Evolutionary conservation across 1,140 invertebrate species (phyloP).

Genomic region (Magallana ariakensis): DNA sequence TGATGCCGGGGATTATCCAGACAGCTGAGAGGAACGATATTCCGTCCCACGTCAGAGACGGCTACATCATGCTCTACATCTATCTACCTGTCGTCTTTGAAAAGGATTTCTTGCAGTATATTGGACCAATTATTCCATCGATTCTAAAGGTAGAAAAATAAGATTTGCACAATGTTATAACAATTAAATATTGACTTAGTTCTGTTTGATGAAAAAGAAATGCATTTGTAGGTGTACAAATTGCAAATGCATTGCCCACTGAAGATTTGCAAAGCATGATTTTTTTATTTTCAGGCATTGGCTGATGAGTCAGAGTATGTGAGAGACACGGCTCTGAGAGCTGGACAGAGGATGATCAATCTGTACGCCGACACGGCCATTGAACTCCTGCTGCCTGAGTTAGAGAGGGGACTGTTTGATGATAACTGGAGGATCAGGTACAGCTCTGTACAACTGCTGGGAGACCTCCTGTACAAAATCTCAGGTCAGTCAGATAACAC

Average conservation of each 20-base stretch:
- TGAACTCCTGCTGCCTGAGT: constrained; percentile 93
- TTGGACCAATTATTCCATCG: constrained; percentile 98
- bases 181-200: no score
- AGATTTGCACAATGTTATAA: not conserved
- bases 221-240: no score
- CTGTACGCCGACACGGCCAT: constrained; percentile 98
- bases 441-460: constrained; percentile 96
- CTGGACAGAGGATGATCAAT: constrained; percentile 97
- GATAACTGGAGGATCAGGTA: constrained; percentile 99
- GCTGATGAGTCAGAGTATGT: constrained; percentile 99
- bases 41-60: constrained; percentile 98
- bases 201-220: no score
- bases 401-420: constrained; percentile 86
- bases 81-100: constrained; percentile 99
- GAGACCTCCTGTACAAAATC: constrained; percentile 97
- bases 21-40: constrained; percentile 94
- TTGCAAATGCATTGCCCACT: no score
- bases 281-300: constrained; percentile 85
- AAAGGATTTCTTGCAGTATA: constrained; percentile 96
- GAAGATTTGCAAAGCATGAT: no score
- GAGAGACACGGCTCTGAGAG: constrained; percentile 96
- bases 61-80: constrained; percentile 99
- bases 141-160: constrained; percentile 88
- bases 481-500: constrained; percentile 82
- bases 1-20: constrained; percentile 99